Evolutionary conservation across 2,113 vertebrate species (phyloP).

Genomic region (Corvus cornix): DNA sequence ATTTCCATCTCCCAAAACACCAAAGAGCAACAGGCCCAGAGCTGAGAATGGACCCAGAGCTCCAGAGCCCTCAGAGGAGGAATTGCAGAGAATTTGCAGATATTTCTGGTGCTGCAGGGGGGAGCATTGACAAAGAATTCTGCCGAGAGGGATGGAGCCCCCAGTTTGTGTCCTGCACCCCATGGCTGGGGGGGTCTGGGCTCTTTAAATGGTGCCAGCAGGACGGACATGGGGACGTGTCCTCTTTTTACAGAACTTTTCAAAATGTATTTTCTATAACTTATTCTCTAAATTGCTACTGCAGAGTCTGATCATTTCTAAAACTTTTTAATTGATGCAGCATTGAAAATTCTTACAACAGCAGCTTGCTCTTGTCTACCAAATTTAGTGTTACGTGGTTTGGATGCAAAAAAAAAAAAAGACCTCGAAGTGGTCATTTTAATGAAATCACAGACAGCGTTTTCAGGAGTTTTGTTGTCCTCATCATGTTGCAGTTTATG

Average conservation of each 20-base stretch:
- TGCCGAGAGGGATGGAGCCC: neutral
- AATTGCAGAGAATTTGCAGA: neutral
- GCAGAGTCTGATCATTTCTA: neutral
- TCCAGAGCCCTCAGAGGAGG: neutral
- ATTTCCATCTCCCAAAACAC: neutral
- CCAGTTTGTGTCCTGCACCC: neutral
- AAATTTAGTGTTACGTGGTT: neutral
- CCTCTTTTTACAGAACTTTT: neutral
- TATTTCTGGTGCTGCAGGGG: neutral
- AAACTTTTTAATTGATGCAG: neutral
- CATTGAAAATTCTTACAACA: neutral
- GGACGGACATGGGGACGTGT: rapidly evolving
- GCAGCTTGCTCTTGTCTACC: neutral
- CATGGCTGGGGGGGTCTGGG: too few relatives aligned
- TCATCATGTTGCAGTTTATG: neutral
- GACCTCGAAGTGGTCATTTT: neutral
- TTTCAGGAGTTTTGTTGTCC: neutral
- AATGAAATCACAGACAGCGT: neutral
- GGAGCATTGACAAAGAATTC: neutral
- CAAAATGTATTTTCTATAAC: neutral
- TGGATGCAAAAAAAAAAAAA: neutral
- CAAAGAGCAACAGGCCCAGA: neutral
- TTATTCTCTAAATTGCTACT: neutral
- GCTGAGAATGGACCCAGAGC: neutral
- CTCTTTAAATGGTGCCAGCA: neutral